Conservation (phyloP, 2,113 vertebrate species). For the Holacanthus passer region DNA sequence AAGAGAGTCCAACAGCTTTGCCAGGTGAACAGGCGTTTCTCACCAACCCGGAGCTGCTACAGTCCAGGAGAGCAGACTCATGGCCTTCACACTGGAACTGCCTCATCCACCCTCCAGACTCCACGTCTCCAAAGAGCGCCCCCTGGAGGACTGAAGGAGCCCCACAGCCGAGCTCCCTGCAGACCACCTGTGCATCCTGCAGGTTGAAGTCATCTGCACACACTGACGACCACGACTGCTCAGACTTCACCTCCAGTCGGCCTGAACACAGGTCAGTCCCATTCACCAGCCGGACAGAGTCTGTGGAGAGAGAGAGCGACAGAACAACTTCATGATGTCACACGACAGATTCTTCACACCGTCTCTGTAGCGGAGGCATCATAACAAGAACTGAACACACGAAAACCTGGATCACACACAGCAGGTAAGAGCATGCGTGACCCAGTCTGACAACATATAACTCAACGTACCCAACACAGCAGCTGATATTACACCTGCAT, state of each 20-base stretch:
- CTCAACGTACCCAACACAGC: too few species aligned
- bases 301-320: background rate
- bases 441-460: too few species aligned
- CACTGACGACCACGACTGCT: slow-evolving; percentile 1
- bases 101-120: background rate
- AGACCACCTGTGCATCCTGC: slow-evolving; percentile 34
- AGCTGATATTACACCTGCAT: too few species aligned
- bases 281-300: slow-evolving; percentile 13
- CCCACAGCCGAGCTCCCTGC: slow-evolving; percentile 22
- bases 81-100: slow-evolving; percentile 16
- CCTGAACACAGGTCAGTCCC: background rate
- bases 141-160: background rate
- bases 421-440: too few species aligned
- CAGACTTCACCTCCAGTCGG: background rate
- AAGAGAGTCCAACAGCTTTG: background rate
- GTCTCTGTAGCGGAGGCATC: too few species aligned
- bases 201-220: background rate
- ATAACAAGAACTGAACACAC: too few species aligned
- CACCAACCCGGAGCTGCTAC: background rate
- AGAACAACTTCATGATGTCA: too few species aligned
- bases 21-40: background rate
- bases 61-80: slow-evolving; percentile 16
- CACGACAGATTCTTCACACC: too few species aligned
- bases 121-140: background rate
- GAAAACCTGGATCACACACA: too few species aligned